phyloP scores from a whole-genome alignment of 2,888 invertebrate genomes.

The Prenolepis imparis region DNA sequence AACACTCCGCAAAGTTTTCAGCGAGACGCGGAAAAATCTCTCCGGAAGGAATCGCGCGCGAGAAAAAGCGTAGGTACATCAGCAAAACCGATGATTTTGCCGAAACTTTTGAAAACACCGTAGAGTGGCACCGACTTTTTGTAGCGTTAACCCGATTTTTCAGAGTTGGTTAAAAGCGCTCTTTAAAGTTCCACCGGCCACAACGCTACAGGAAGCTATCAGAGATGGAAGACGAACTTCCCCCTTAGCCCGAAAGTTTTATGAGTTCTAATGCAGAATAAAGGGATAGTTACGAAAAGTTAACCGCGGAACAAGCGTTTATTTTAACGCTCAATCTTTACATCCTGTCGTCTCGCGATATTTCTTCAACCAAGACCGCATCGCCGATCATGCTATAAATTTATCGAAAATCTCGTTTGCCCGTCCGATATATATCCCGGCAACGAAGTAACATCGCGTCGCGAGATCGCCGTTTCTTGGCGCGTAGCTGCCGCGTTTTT shows the following conservation, averaged over 20 bases:
- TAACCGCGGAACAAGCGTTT: constrained; percentile 45
- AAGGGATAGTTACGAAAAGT: constrained; percentile 52
- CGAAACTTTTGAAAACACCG: constrained; percentile 42
- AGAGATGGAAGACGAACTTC: constrained; percentile 51
- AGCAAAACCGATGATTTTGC: constrained; percentile 48
- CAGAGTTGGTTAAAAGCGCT: constrained; percentile 54
- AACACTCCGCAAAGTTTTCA: constrained; percentile 27
- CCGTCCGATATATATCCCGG: neutral
- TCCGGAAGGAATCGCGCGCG: constrained; percentile 29
- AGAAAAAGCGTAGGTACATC: constrained; percentile 23
- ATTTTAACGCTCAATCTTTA: constrained; percentile 57
- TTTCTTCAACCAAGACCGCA: neutral
- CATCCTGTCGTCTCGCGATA: constrained; percentile 42
- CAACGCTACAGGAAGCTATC: constrained; percentile 49
- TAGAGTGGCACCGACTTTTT: constrained; percentile 54
- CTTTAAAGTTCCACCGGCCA: constrained; percentile 49
- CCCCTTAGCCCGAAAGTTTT: constrained; percentile 31
- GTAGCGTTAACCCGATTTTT: constrained; percentile 52
- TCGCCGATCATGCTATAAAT: neutral
- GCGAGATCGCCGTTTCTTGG: constrained; percentile 13
- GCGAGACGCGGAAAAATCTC: constrained; percentile 37
- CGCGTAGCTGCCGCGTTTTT: neutral
- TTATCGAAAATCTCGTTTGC: constrained; percentile 8
- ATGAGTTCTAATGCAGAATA: constrained; percentile 54
- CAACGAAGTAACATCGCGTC: neutral